Conservation (phyloP, 2,113 vertebrate species). For the Oreocharis arfaki region DNA sequence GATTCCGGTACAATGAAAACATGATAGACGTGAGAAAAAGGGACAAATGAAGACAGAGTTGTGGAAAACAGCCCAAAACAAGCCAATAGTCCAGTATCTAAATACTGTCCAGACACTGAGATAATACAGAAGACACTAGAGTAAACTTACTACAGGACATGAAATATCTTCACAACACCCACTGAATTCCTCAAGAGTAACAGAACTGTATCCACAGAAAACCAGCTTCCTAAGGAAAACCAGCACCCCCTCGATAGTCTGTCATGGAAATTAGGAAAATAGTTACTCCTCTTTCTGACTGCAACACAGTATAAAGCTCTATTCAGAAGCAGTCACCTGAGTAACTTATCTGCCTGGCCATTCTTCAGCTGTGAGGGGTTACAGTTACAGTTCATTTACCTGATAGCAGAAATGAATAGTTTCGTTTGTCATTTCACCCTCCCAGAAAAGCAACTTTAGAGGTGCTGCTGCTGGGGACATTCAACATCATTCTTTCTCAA, state of each 20-base stretch:
- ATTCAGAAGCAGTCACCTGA: background rate
- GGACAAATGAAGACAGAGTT: background rate
- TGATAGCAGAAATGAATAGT: background rate
- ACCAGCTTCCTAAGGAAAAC: background rate
- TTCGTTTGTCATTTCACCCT: background rate
- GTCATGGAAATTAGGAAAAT: background rate
- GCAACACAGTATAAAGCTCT: background rate
- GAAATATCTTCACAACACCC: background rate
- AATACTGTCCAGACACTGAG: background rate
- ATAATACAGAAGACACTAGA: background rate
- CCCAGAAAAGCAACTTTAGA: background rate
- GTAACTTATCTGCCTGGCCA: background rate
- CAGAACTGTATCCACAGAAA: background rate
- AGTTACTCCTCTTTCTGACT: background rate
- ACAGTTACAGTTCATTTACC: background rate
- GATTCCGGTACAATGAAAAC: background rate
- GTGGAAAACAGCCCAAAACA: background rate
- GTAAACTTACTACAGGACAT: background rate
- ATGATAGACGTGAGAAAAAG: rapidly evolving
- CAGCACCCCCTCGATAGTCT: background rate
- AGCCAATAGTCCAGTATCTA: background rate
- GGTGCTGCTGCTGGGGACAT: background rate
- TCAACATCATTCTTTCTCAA: background rate
- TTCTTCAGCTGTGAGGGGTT: background rate
- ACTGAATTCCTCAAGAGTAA: background rate